phyloP scores from a whole-genome alignment of 2,888 invertebrate species.

The Drosophila dives region DNA sequence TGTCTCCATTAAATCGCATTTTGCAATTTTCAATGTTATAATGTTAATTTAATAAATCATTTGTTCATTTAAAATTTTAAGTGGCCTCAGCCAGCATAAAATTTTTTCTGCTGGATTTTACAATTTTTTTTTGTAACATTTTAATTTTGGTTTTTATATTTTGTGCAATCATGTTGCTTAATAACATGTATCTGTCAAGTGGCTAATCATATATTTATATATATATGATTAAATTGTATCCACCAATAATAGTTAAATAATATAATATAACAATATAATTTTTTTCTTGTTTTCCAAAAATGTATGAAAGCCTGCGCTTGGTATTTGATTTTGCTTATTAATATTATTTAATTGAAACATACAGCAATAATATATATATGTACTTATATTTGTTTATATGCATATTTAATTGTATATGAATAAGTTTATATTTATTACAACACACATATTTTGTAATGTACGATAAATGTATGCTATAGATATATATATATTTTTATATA shows the following conservation, averaged over 20 bases:
- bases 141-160: conserved; percentile 27
- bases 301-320: conserved; percentile 79
- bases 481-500: conserved; percentile 26
- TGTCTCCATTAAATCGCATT: conserved; percentile 27
- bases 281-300: conserved; percentile 67
- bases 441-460: conserved; percentile 27
- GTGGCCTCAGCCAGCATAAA: conserved; percentile 81
- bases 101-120: conserved; percentile 76
- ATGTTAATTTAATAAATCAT: conserved; percentile 32
- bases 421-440: conserved; percentile 26
- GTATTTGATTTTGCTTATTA: conserved; percentile 41
- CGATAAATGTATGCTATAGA: conserved; percentile 31
- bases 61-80: conserved; percentile 57
- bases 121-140: conserved; percentile 63
- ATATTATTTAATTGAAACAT: conserved; percentile 45
- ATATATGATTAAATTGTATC: conserved; percentile 57
- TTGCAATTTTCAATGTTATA: conserved; percentile 15
- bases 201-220: conserved; percentile 63
- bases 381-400: conserved; percentile 22
- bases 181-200: conserved; percentile 65
- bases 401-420: conserved; percentile 32
- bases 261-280: conserved; percentile 35
- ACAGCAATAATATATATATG: conserved; percentile 39
- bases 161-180: conserved; percentile 33
- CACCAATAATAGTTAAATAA: conserved; percentile 67